Evolutionary conservation across 2,888 invertebrate genomes (phyloP).

Genomic region (Callyntrura guangdongensis): DNA sequence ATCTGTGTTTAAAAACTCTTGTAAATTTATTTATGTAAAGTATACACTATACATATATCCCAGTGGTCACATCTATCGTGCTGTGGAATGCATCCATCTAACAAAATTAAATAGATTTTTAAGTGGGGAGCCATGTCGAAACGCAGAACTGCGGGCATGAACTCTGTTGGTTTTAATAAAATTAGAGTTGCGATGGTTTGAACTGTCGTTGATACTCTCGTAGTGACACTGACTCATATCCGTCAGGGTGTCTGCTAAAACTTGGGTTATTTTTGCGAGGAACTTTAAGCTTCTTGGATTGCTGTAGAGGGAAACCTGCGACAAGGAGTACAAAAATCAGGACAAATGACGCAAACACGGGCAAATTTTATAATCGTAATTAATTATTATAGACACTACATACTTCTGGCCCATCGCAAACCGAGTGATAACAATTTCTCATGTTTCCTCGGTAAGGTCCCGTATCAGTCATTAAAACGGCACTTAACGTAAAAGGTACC

Average conservation of each 20-base stretch:
- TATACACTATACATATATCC: too few relatives aligned
- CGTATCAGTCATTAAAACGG: constrained; percentile 86
- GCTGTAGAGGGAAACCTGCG: constrained; percentile 78
- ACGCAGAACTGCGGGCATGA: constrained; percentile 78
- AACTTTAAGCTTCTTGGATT: constrained; percentile 83
- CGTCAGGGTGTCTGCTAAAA: constrained; percentile 81
- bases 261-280: constrained; percentile 83
- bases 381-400: background rate
- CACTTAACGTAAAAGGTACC: constrained; percentile 85
- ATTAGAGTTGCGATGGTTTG: constrained; percentile 62
- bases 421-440: constrained; percentile 83
- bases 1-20: constrained; percentile 64
- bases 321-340: constrained; percentile 11
- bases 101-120: constrained; percentile 82
- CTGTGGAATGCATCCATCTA: constrained; percentile 79
- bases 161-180: constrained; percentile 78
- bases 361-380: constrained; percentile 11
- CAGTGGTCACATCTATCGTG: background rate
- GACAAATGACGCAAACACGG: background rate
- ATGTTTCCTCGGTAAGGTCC: constrained; percentile 85
- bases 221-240: constrained; percentile 83
- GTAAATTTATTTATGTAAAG: constrained; percentile 27
- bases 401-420: constrained; percentile 84
- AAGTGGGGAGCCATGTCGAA: constrained; percentile 78
- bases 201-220: constrained; percentile 29